Evolutionary conservation across 2,888 invertebrate species (phyloP).

Genomic region (Bimastos eiseni): DNA sequence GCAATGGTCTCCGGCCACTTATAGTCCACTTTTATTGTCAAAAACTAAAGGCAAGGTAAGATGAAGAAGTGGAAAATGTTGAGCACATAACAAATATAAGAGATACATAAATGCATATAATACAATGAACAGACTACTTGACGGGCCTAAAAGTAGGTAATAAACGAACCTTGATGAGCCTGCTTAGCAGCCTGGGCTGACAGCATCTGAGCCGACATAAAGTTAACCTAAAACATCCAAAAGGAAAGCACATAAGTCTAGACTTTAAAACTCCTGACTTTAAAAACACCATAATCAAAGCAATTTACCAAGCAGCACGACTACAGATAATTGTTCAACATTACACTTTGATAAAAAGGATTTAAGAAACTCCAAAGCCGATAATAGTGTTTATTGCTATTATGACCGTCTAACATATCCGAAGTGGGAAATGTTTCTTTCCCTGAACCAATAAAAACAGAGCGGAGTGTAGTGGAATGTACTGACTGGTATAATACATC

Average conservation of each 20-base stretch:
- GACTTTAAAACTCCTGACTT: background rate
- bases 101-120: background rate
- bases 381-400: background rate
- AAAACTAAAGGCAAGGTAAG: no score
- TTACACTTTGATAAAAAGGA: background rate
- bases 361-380: no score
- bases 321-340: background rate
- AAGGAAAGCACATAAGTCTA: background rate
- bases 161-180: slow-evolving; percentile 42
- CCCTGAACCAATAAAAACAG: background rate
- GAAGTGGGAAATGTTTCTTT: background rate
- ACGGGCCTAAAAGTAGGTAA: background rate
- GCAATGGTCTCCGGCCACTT: no score
- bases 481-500: background rate
- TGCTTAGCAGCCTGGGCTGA: slow-evolving; percentile 65
- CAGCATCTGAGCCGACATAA: slow-evolving; percentile 98
- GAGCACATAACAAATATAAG: background rate
- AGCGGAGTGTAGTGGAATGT: background rate
- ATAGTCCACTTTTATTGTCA: no score
- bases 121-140: background rate
- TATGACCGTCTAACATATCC: background rate
- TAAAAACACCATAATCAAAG: background rate
- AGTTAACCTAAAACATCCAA: slow-evolving; percentile 74
- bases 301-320: background rate
- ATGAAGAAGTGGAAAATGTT: no score